Evolutionary conservation across 2,797 vertebrate species (phyloP), one percentile per base, ranked within the genome.

Genomic region (Rhinichthys osculus): DNA sequence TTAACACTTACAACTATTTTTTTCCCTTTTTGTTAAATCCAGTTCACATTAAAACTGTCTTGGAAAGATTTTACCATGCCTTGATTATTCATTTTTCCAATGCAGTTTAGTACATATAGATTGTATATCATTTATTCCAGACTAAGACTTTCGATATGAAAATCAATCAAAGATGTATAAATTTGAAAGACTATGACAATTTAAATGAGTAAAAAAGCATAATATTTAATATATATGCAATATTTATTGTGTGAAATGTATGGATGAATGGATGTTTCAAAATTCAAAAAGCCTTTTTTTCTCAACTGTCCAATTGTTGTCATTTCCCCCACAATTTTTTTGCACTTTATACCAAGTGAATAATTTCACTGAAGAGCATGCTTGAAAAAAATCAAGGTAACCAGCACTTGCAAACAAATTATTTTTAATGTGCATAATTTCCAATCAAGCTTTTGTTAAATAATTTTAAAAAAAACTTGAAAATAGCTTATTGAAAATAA

Each of bases 11-110:
- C n/a, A 23, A 9, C 27, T 80, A 66, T 80, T 62, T 35, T 76
- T 62, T 78, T 59, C 2, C 9, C 2, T 33, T 54, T 35, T 23
- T 78, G 13, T 78, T 78, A 78, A 42, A 64, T 44, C 57, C 57
- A 44, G 57, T 42, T 64, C 57, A 44, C 57, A 44, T 30, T 42
- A 14, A 78, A 59, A 78, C 38, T 11, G 19, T 40, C 50, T n/a
- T 35, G n/a, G 35, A 64, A 78, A 78, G 77, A 64, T 78, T 78
- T 30, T 64, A 78, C 16, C 14, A 78, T 42, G 16, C 16, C n/a
- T 62, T 76, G 5, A 35, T 76, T 11, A 59, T 59, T 78, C 19
- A 30, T 11, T 78, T 64, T 64, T 42, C 2, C 1, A 30, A 59
- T 64, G 9, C 57, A 16, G 62, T 40, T 42, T n/a, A 50, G 47